Evolutionary conservation across 2,888 invertebrate genomes (phyloP).

Genomic region (Thumatha senex): DNA sequence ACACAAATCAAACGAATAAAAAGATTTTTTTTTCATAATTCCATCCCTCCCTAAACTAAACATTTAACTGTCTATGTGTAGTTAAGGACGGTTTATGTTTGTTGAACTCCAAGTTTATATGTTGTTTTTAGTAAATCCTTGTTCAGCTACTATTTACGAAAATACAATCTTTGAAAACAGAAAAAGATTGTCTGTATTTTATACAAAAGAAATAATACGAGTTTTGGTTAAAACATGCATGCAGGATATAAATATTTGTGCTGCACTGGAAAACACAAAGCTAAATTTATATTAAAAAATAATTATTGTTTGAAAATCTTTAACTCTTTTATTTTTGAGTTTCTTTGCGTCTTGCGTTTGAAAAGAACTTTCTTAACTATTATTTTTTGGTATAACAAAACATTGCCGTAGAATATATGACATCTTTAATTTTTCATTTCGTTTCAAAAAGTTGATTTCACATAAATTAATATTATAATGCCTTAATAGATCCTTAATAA

Average conservation of each 20-base stretch:
- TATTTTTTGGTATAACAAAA: no score
- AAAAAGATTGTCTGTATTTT: constrained; percentile 53
- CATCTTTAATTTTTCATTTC: no score
- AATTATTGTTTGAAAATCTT: background rate
- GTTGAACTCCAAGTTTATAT: constrained; percentile 1
- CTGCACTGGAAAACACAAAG: constrained; percentile 33
- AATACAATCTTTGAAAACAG: constrained; percentile 57
- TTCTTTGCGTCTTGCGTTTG: background rate
- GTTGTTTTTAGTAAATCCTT: constrained; percentile 28
- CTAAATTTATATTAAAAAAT: constrained; percentile 20
- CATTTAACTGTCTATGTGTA: background rate
- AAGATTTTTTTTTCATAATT: background rate
- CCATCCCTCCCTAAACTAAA: background rate
- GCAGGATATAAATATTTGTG: constrained; percentile 34
- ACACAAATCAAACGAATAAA: background rate
- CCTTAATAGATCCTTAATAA: no score
- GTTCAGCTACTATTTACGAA: constrained; percentile 46
- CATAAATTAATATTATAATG: no score
- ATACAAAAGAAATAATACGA: constrained; percentile 52
- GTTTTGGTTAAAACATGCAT: constrained; percentile 25
- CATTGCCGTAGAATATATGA: no score
- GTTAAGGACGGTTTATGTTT: background rate
- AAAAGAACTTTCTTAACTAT: background rate
- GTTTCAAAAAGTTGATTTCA: no score
- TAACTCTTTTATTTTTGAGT: background rate